Conservation (phyloP, 2,888 invertebrate genomes). For the Platycheirus albimanus region DNA sequence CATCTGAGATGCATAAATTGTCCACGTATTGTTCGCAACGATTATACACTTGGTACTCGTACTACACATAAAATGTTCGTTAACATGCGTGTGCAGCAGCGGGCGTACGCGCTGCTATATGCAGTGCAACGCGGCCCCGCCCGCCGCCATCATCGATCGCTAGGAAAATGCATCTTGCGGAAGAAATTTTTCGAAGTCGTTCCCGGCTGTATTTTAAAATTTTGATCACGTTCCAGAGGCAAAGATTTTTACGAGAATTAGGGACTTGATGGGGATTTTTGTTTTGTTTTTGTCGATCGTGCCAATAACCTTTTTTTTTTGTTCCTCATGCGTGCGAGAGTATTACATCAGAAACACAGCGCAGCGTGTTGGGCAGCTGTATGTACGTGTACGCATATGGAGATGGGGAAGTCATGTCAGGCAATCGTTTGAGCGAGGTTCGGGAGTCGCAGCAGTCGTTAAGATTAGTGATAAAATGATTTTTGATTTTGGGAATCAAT, state of each 20-base stretch:
- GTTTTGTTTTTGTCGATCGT: constrained; percentile 42
- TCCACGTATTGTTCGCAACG: constrained; percentile 51
- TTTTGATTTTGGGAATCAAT: not conserved
- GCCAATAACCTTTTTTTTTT: constrained; percentile 67
- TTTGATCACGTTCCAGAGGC: constrained; percentile 66
- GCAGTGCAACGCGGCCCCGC: constrained; percentile 5
- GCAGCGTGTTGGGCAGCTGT: constrained; percentile 14
- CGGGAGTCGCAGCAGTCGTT: constrained; percentile 27
- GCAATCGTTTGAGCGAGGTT: constrained; percentile 49
- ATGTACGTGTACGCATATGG: constrained; percentile 45
- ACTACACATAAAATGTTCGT: constrained; percentile 33
- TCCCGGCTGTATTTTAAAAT: constrained; percentile 49
- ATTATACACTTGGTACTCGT: no score
- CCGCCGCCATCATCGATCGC: no score
- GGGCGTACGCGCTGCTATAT: constrained; percentile 2
- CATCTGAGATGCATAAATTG: constrained; percentile 58
- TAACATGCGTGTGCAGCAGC: constrained; percentile 61
- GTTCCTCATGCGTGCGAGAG: constrained; percentile 38
- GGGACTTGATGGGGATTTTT: constrained; percentile 61
- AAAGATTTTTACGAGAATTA: constrained; percentile 70
- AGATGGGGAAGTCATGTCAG: constrained; percentile 38
- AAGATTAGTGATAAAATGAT: constrained; percentile 33
- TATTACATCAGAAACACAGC: constrained; percentile 44
- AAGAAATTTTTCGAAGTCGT: constrained; percentile 64
- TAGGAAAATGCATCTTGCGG: constrained; percentile 51